Evolutionary conservation across 2,888 invertebrate genomes (phyloP), one percentile per base, ranked within the genome.

Genomic region (Poecilus cupreus): DNA sequence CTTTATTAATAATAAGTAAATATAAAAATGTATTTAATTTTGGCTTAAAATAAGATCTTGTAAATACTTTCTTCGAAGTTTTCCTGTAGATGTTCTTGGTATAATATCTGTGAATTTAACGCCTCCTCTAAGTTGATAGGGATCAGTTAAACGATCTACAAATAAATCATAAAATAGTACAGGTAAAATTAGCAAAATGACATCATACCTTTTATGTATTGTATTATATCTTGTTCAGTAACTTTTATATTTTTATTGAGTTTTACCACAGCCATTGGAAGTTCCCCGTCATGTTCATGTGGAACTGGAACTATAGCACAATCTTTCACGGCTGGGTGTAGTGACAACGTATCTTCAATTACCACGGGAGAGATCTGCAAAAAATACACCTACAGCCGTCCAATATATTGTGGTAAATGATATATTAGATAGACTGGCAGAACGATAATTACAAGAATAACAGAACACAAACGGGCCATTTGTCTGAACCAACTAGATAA

Each of bases 261-360:
- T 0, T 94, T 91, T 1, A 96, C 89, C 83, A 93, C 93, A 0
- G 94, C 95, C 84, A 91, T 91, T 0, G 95, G 95, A 10, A 92
- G 90, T 87, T 96, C 95, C 6, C 95, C 96, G 16, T 90, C 90
- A n/a, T 89, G 87, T 0, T 90, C 88, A 85, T 95, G 92, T 0
- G 93, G 92, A 16, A 94, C 88, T 0, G 95, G 96, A 82, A 96
- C 89, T 0, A 97, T 96, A 0, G 94, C 96, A 0, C 93, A 95
- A 85, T 97, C 96, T 4, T 90, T 87, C 0, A 97, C 91, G 20
- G 91, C 91, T 0, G 94, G 93, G 87, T 95, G 94, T 22, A 91
- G 90, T 82, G 93, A 91, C 0, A 95, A 85, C 2, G 94, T 85
- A 57, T 90, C 92, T 87, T 96, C 96, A 20, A 96, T 87, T 87